Evolutionary conservation across 2,888 invertebrate species (phyloP).

Genomic region (Drosophila paranaensis): DNA sequence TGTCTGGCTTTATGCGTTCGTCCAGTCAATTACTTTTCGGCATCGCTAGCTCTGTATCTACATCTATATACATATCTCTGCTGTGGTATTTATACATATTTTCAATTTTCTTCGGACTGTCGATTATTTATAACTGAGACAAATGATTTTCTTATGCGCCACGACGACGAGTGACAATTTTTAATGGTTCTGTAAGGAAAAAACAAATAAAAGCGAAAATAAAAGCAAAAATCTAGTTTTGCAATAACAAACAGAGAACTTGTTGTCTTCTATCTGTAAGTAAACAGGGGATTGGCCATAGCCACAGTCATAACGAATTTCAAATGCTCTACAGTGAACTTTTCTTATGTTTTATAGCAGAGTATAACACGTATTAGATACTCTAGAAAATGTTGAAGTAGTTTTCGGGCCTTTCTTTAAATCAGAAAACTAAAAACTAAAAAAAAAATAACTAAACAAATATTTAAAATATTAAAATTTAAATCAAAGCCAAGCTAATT

Average conservation of each 20-base stretch:
- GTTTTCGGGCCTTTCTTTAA: too few species aligned
- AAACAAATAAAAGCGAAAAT: constrained; percentile 14
- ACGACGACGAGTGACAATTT: constrained; percentile 32
- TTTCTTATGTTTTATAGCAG: not conserved
- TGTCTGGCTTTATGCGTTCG: constrained; percentile 1
- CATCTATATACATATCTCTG: not conserved
- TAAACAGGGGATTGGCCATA: not conserved
- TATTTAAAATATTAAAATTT: not conserved
- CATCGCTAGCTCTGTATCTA: too few species aligned
- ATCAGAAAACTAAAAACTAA: too few species aligned
- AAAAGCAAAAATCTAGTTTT: constrained; percentile 21
- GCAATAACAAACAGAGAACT: constrained; percentile 31
- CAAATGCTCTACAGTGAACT: not conserved
- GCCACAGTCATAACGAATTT: not conserved
- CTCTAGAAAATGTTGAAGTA: not conserved
- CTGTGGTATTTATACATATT: constrained; percentile 5
- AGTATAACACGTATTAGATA: not conserved
- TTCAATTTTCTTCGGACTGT: constrained; percentile 7
- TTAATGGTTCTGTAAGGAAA: constrained; percentile 22
- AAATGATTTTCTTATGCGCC: constrained; percentile 58
- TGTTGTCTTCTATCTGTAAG: constrained; percentile 19
- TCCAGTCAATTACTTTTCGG: constrained; percentile 14
- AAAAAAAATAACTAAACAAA: not conserved
- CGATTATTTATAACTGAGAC: constrained; percentile 44
- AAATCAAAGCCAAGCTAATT: not conserved